Base-by-base conservation (phyloP, 2,113 vertebrate genomes). In the Alexandromys fortis region DNA sequence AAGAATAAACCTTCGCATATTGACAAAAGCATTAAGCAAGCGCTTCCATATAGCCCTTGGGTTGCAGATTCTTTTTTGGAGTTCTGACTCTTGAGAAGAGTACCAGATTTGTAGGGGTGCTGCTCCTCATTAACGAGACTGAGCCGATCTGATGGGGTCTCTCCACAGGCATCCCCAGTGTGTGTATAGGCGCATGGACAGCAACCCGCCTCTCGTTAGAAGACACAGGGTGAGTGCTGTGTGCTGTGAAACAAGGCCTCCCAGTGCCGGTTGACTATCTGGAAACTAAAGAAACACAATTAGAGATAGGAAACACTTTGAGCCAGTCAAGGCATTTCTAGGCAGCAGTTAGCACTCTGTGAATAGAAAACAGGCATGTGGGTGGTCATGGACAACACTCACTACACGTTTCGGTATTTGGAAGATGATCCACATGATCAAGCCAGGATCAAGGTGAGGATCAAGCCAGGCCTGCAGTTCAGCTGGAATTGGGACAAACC, bases 151-250 rank as follows among this genome's bases (percentile, higher is more conserved):
- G 10, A 97, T 78, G 0, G 24, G 14, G 14, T 96, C 90, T 96
- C 92, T 97, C 97, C 19, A 3, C 98, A 99, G 99, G 99, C 86
- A 98, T 99, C 96, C 99, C 99, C 96, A 99, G 98, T 0, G 63
- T 99, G 95, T 99, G 99, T 90, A 98, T 98, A 17, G 98, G 98
- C 3, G 98, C 97, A 0, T 99, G 99, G 99, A 98, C 98, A 17
- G 95, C 98, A 68, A 98, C 98, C 42, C 98, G 99, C 94, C 97
- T 99, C 95, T 98, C 98, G 82, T 96, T 99, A n/a, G 99, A 99
- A 52, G 99, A 99, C 97, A 99, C 98, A 0, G 99, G 99, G 99
- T 99, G 98, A 99, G 97, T 93, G 26, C 30, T 30, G 1, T 0
- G 1, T 58, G 17, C 61, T n/a, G 4, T 13, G 0, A n/a, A 26